Evolutionary conservation across 2,797 vertebrate species (phyloP), one percentile per base, ranked within the genome.

Genomic region (Gymnoscopelus braueri): DNA sequence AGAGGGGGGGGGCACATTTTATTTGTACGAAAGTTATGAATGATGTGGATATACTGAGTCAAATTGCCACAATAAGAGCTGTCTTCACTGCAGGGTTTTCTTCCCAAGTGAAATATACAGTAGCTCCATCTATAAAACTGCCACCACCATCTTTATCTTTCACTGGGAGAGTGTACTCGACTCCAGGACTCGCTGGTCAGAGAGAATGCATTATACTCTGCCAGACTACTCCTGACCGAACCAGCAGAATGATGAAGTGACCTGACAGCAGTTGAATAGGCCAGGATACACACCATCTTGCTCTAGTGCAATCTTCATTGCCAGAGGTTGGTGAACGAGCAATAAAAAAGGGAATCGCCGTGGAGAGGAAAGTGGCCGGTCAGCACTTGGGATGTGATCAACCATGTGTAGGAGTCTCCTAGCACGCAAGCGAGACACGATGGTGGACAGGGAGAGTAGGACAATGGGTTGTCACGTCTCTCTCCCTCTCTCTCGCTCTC

Each of bases 211-310:
- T 78, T 83, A 15, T 72, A 49, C 59, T 70, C 55, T 63, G 67
- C 69, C 60, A 56, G 74, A 78, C 74, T 61, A 23, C 82, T 79
- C 75, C 74, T 87, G 87, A 88, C 82, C 76, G 59, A 72, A 77
- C 58, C 19, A 75, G 83, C 73, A 67, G 69, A 77, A 87, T 92
- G 89, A 93, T 90, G 65, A 88, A 92, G 81, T 85, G 84, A 11
- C 74, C 85, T 84, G 87, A 85, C 88, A 87, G 74, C 69, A 76
- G 54, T 47, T 83, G 71, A 84, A 87, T 79, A 67, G 82, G 54
- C 75, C 47, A 60, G 73, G 72, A 78, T 84, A 84, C 84, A 85
- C 77, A 90, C 77, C 80, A 81, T 87, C 85, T 86, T 83, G 78
- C 77, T 9, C 26, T 69, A 65, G 66, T 79, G 82, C 69, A 85